phyloP scores from a whole-genome alignment of 2,888 invertebrate species.

The Tethea ocularis region DNA sequence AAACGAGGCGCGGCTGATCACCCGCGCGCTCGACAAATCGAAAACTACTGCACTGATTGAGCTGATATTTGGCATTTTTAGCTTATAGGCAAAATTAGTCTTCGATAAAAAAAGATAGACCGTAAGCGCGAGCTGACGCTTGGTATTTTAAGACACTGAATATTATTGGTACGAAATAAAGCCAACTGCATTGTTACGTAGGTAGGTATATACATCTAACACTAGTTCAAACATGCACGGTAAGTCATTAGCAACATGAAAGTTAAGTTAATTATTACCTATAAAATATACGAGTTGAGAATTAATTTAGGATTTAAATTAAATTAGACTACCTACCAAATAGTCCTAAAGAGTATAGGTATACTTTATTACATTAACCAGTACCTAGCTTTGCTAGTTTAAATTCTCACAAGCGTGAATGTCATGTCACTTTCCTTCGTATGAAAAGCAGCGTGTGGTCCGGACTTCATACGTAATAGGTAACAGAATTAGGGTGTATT shows the following conservation, averaged over 20 bases:
- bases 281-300: background rate
- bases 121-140: background rate
- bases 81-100: slow-evolving; percentile 1
- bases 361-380: background rate
- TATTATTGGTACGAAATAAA: background rate
- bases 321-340: background rate
- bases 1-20: slow-evolving; percentile 5
- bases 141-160: background rate
- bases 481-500: slow-evolving; percentile 3
- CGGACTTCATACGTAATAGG: background rate
- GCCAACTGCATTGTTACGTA: too few species aligned
- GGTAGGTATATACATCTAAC: too few species aligned
- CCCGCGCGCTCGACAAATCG: slow-evolving; percentile 8
- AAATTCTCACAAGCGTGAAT: background rate
- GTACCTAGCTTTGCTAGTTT: background rate
- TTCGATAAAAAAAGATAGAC: slow-evolving; percentile 5
- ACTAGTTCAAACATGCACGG: too few species aligned
- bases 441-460: background rate
- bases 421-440: background rate
- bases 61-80: slow-evolving; percentile 8
- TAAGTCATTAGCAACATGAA: background rate
- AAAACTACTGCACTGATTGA: slow-evolving; percentile 9
- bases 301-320: background rate
- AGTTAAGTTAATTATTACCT: background rate
- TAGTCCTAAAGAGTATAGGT: too few species aligned